A percentile compares a stretch with the other conserved stretches of the same genome.
Conservation (phyloP, 2,888 invertebrate species). For the Plusia festucae region DNA sequence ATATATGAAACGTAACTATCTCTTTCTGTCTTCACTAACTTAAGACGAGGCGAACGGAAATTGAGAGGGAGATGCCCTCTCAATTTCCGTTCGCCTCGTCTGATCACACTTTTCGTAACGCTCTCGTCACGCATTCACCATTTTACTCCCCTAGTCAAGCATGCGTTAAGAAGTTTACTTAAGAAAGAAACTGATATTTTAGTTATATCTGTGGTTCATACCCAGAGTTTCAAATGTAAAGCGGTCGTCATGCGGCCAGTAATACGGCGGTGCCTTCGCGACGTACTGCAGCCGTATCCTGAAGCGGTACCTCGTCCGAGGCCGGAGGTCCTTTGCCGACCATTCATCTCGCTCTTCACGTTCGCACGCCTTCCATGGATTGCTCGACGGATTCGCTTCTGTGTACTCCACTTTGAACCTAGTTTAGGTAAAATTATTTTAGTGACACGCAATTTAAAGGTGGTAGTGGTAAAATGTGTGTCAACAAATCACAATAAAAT, state of each 20-base stretch:
- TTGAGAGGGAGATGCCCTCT: no score
- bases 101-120: no score
- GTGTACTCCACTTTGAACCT: conserved; percentile 82
- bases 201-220: conserved; percentile 66
- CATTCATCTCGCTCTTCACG: conserved; percentile 69
- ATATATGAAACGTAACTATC: no score
- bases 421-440: background rate
- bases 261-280: conserved; percentile 88
- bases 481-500: no score
- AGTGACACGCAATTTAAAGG: no score
- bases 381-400: conserved; percentile 84
- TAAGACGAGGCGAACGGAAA: no score
- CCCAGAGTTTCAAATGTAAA: conserved; percentile 94
- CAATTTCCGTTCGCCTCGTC: no score
- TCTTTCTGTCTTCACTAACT: no score
- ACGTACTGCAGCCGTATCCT: conserved; percentile 91
- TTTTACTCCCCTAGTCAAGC: no score
- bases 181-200: conserved; percentile 26
- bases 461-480: no score
- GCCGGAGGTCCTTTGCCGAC: conserved; percentile 88
- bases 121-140: no score
- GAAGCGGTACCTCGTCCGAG: conserved; percentile 94
- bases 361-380: conserved; percentile 70
- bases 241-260: conserved; percentile 92
- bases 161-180: no score